Base-by-base conservation (phyloP, 1,140 invertebrate genomes). In the Euschistus heros region DNA sequence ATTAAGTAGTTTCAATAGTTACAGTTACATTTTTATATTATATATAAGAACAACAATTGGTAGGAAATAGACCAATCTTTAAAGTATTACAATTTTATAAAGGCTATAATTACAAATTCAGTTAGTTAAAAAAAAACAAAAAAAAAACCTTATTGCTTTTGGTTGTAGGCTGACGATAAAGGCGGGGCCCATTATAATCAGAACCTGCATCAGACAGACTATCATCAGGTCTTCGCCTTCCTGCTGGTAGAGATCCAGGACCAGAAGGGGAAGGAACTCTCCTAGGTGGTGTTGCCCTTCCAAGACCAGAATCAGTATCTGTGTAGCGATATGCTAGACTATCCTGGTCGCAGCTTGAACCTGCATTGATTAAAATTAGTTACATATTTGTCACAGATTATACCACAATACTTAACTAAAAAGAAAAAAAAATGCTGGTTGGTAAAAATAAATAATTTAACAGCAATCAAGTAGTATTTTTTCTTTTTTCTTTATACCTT, bases 91-190 rank as follows among this genome's bases (percentile, higher is more conserved):
- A 10, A 4, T 13, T 37, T 10, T 10, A 6, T 37, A 10, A 37
- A 13, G 13, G 1, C 33, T 10, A 13, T 37, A 37, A 13, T 13
- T 10, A 37, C 3, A 37, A 6, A 37, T 37, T 6, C 33, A 37
- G 10, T 10, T 37, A 37, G 10, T 37, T 37, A 1, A 37, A 37
- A 13, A 7, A 4, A 30, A 37, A n/a, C n/a, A n/a, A 37, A 37
- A 37, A 37, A 10, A 2, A 30, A 65, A 70, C 69, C 69, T 70
- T 70, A 57, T 99, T 99, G 7, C 94, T 96, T 77, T 97, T 97
- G 22, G 92, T 90, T 52, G 90, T 82, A 69, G 96, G 94, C 78
- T 98, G 96, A 73, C 97, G 96, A 76, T 96, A 99, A 65, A 99
- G 80, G 77, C 96, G 42, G 15, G 71, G 71, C 8, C 72, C 72